Percentiles rank a stretch among this genome's conserved stretches.
These are phyloP conservation scores for Mionectes olivaceus DNA, from an alignment of 2,797 vertebrate genomes.

Conservation along the genomic window DNA sequence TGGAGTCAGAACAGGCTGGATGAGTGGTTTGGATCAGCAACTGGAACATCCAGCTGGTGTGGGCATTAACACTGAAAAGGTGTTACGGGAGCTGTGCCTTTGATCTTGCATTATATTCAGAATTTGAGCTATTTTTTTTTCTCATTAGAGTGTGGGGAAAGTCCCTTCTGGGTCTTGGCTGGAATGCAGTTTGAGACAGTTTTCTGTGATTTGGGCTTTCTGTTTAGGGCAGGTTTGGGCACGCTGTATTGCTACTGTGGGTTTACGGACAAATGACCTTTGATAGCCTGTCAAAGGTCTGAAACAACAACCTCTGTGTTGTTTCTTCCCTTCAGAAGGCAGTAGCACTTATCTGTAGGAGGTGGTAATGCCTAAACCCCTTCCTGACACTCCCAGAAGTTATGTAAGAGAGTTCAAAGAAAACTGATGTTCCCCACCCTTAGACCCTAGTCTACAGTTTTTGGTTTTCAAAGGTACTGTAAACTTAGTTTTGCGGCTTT, in stretches of 20 bases:
- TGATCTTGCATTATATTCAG: background rate
- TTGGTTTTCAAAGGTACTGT: background rate
- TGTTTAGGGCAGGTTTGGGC: background rate
- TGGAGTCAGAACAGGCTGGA: background rate
- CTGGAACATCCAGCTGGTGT: background rate
- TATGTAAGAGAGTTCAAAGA: background rate
- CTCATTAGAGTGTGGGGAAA: background rate
- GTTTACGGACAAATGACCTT: background rate
- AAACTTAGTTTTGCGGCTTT: background rate
- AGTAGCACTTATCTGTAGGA: background rate
- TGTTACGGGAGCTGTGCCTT: background rate
- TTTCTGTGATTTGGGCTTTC: background rate
- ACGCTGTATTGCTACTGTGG: background rate
- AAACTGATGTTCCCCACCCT: rapidly evolving
- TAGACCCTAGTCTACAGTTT: background rate
- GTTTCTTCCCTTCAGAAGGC: background rate
- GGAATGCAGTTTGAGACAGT: background rate
- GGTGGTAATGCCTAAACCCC: background rate
- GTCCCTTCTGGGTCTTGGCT: background rate
- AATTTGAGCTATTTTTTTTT: background rate
- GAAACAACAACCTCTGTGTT: background rate
- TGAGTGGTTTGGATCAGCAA: background rate
- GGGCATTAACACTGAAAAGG: background rate
- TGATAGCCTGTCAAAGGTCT: background rate
- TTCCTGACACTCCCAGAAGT: background rate